Percentiles rank a stretch among this genome's conserved stretches.
Evolutionary conservation across 2,797 vertebrate genomes (phyloP).

Genomic region (Taenioides sp.): DNA sequence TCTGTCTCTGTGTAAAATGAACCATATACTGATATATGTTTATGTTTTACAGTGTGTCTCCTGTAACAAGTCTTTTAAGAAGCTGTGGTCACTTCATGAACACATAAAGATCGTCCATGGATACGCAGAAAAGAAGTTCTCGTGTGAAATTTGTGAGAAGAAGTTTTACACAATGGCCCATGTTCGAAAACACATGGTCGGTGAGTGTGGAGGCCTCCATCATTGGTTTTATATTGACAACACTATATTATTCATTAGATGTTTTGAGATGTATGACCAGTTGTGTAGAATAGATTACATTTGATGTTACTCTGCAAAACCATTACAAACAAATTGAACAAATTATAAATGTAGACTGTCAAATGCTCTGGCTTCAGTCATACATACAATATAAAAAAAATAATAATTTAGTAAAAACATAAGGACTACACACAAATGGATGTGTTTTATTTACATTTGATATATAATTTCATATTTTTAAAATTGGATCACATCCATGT

Average conservation of each 20-base stretch:
- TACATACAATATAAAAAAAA: no score
- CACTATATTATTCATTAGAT: background rate
- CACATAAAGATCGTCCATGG: slow-evolving; percentile 98
- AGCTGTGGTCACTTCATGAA: slow-evolving; percentile 97
- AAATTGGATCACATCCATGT: no score
- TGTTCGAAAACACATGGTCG: slow-evolving; percentile 97
- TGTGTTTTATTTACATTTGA: no score
- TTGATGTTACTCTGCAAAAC: background rate
- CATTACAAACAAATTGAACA: background rate
- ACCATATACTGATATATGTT: slow-evolving; percentile 5
- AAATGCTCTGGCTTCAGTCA: no score
- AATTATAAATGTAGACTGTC: background rate
- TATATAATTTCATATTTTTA: no score
- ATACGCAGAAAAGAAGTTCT: slow-evolving; percentile 97
- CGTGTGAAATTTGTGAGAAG: slow-evolving; percentile 98
- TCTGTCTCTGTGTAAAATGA: background rate
- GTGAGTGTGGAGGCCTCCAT: slow-evolving; percentile 77
- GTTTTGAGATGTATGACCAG: background rate
- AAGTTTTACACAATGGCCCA: slow-evolving; percentile 99
- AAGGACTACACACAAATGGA: no score
- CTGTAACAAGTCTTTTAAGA: slow-evolving; percentile 98
- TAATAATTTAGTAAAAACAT: no score
- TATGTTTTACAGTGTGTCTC: slow-evolving; percentile 86
- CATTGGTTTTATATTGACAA: background rate
- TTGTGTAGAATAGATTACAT: background rate